phyloP scores from a whole-genome alignment of 2,888 invertebrate species.

The Eilema depressum region DNA sequence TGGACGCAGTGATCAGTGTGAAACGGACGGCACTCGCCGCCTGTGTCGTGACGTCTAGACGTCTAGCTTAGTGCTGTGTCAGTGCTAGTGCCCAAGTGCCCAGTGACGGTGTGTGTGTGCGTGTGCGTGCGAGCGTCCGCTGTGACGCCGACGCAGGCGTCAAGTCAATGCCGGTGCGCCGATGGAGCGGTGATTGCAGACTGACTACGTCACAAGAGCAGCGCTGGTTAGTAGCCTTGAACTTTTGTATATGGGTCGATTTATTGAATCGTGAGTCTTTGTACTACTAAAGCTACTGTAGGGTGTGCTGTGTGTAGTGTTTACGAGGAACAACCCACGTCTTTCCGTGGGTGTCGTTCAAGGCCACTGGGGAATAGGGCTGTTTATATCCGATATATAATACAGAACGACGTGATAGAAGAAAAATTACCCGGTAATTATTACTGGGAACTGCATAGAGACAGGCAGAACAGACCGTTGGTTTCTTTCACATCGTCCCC shows the following conservation, averaged over 20 bases:
- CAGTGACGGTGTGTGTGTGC: constrained; percentile 58
- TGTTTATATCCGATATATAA: no score
- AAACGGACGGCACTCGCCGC: constrained; percentile 57
- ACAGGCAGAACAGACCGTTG: no score
- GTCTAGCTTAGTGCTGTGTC: constrained; percentile 51
- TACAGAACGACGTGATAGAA: no score
- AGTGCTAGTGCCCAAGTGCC: constrained; percentile 45
- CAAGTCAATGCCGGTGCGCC: constrained; percentile 83
- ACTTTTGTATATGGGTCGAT: constrained; percentile 8
- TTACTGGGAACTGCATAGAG: no score
- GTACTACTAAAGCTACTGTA: no score
- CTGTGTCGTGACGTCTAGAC: constrained; percentile 53
- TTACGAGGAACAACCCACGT: no score
- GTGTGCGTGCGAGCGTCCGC: constrained; percentile 65
- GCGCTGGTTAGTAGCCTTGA: constrained; percentile 75
- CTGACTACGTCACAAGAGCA: constrained; percentile 81
- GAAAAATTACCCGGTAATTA: no score
- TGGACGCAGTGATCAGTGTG: constrained; percentile 55
- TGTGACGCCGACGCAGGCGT: constrained; percentile 77
- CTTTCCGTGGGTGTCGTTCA: no score
- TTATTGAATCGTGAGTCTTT: not conserved
- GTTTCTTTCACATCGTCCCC: no score
- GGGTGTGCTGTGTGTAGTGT: no score
- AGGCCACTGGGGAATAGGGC: no score
- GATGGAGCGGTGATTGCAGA: constrained; percentile 86